Base-by-base conservation (phyloP, 2,113 vertebrate species). In the Mionectes macconnelli region DNA sequence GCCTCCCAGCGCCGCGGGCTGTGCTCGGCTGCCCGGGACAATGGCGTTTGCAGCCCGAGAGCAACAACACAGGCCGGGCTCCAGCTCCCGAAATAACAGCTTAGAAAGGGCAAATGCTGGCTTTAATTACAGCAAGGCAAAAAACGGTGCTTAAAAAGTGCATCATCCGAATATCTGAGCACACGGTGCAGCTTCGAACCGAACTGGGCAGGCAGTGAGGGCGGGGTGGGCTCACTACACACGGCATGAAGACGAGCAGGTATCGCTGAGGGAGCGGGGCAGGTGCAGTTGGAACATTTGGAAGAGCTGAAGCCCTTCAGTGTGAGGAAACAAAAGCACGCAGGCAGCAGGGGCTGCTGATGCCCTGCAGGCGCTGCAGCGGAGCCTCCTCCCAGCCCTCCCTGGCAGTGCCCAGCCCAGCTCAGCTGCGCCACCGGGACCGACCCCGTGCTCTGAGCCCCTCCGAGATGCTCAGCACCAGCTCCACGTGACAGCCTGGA, bases 161-260 rank as follows among this genome's bases (percentile, higher is more conserved):
- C 56, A 17, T 68, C 27, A 35, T 35, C 44, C 7, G 84, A 70
- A 6, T 10, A 55, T n/a, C 69, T 59, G 74, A 64, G 68, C n/a
- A 8, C 0, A 0, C 0, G 0, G 42, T 4, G 31, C 45, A 18
- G 12, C 53, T 27, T 10, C 4, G 20, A 55, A 69, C 8, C 0
- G 0, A 50, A 7, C 1, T 0, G 39, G 76, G 81, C 40, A 27
- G 0, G 35, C 40, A 8, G 62, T 0, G 12, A 21, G 75, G 76
- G 69, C 0, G 0, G 15, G 3, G 8, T 0, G 31, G 59, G 9
- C 31, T 68, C 27, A 3, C 11, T 12, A 1, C 2, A 20, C 14
- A 1, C 2, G 52, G 9, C 21, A 23, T 13, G 33, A 17, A 20
- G 27, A 56, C 8, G 31, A 27, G 31, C 8, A 4, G n/a, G 24